Evolutionary conservation across 2,888 invertebrate species (phyloP).

Genomic region (Brachylomia viminalis): DNA sequence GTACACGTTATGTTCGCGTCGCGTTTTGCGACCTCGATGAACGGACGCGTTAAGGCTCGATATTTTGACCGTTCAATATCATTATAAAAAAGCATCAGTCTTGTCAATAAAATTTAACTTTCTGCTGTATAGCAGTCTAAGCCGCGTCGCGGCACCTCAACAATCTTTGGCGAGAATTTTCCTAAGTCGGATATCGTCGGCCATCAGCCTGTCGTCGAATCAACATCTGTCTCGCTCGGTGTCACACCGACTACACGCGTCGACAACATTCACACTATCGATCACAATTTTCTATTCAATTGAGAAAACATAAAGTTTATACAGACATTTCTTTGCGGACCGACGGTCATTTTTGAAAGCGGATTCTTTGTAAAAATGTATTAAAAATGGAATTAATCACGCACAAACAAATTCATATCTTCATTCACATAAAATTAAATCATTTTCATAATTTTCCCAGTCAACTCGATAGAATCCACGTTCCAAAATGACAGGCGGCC

Average conservation of each 20-base stretch:
- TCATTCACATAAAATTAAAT: conserved; percentile 49
- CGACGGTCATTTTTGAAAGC: conserved; percentile 20
- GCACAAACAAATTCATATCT: conserved; percentile 44
- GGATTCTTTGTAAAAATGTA: conserved; percentile 38
- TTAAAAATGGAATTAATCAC: conserved; percentile 47
- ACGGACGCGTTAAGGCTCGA: conserved; percentile 72
- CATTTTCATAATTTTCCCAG: conserved; percentile 36
- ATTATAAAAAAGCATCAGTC: conserved; percentile 89
- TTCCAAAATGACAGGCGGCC: conserved; percentile 22
- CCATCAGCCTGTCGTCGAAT: conserved; percentile 73
- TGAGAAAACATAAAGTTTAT: conserved; percentile 41
- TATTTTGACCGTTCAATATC: conserved; percentile 77
- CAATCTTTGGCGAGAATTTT: conserved; percentile 85
- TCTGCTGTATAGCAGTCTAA: conserved; percentile 76
- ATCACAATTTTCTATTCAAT: conserved; percentile 42
- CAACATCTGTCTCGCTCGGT: conserved; percentile 79
- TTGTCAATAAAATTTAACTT: conserved; percentile 84
- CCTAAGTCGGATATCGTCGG: conserved; percentile 68
- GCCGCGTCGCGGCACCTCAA: conserved; percentile 74
- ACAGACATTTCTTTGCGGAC: conserved; percentile 37
- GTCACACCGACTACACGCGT: conserved; percentile 43
- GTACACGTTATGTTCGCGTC: conserved; percentile 80
- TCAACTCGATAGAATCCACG: conserved; percentile 6
- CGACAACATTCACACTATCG: conserved; percentile 34
- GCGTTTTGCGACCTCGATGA: conserved; percentile 61